Conservation (phyloP, 2,113 vertebrate genomes). For the Anas platyrhynchos region DNA sequence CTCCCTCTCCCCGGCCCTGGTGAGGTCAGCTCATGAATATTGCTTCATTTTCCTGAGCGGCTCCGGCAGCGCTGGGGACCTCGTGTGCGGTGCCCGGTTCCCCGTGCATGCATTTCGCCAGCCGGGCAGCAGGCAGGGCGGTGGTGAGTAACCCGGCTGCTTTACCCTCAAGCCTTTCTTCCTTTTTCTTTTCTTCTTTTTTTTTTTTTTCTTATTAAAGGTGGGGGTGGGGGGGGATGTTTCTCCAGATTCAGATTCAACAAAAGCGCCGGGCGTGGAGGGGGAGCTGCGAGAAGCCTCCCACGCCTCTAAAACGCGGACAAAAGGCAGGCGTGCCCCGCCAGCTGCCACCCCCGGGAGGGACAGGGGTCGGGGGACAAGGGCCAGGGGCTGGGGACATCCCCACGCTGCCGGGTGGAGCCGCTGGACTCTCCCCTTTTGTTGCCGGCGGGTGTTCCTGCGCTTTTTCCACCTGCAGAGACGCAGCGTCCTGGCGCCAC, state of each 20-base stretch:
- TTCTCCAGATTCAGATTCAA: not conserved
- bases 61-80: slow-evolving; percentile 63
- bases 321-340: not conserved
- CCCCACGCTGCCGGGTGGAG: not conserved
- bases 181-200: too few relatives aligned
- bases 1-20: not conserved
- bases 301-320: not conserved
- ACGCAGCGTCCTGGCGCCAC: slow-evolving; percentile 14
- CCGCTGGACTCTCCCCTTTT: not conserved
- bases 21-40: slow-evolving; percentile 77
- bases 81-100: not conserved
- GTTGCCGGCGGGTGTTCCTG: not conserved
- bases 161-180: not conserved
- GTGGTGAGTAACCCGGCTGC: slow-evolving; percentile 31
- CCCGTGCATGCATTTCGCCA: slow-evolving; percentile 8
- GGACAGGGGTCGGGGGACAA: not conserved
- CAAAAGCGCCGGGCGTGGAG: not conserved
- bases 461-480: not conserved
- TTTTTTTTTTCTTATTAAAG: too few relatives aligned
- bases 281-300: not conserved
- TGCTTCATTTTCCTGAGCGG: slow-evolving; percentile 65
- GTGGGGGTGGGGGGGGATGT: too few relatives aligned
- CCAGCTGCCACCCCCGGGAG: not conserved
- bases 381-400: not conserved
- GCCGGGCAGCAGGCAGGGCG: not conserved